Evolutionary conservation across 2,797 vertebrate genomes (phyloP).

Genomic region (Hapalemur alaotrensis): DNA sequence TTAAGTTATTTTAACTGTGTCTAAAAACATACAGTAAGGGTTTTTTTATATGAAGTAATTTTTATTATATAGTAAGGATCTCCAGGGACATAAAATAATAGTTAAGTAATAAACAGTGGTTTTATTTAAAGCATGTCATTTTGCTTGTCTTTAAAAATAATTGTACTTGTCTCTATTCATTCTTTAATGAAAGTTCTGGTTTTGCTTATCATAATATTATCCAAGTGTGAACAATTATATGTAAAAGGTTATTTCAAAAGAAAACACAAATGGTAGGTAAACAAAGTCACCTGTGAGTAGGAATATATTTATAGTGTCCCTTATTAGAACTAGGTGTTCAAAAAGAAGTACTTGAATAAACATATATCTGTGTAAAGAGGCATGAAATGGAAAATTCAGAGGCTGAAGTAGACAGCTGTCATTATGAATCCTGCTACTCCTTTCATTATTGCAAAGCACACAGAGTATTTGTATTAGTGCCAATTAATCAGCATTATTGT

Average conservation of each 20-base stretch:
- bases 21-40: not conserved
- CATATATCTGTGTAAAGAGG: conserved; percentile 55
- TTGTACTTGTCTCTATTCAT: not conserved
- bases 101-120: not conserved
- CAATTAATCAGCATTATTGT: conserved; percentile 74
- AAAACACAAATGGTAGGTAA: not conserved
- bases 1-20: not conserved
- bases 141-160: not conserved
- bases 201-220: not conserved
- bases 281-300: not conserved
- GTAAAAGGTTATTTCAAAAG: not conserved
- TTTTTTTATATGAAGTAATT: not conserved
- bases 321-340: not conserved
- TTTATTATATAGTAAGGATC: not conserved
- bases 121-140: not conserved
- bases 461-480: conserved; percentile 64
- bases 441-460: conserved; percentile 49
- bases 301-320: not conserved
- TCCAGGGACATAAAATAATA: conserved; percentile 1
- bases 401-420: conserved; percentile 59
- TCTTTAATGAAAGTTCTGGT: not conserved
- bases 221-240: not conserved
- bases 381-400: conserved; percentile 56
- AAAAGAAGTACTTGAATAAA: conserved; percentile 12
- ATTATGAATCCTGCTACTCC: conserved; percentile 50